Evolutionary conservation across 37 sponge, comb jelly and placozoan species (phyloP).

Genomic region (Hormiphora californensis): DNA sequence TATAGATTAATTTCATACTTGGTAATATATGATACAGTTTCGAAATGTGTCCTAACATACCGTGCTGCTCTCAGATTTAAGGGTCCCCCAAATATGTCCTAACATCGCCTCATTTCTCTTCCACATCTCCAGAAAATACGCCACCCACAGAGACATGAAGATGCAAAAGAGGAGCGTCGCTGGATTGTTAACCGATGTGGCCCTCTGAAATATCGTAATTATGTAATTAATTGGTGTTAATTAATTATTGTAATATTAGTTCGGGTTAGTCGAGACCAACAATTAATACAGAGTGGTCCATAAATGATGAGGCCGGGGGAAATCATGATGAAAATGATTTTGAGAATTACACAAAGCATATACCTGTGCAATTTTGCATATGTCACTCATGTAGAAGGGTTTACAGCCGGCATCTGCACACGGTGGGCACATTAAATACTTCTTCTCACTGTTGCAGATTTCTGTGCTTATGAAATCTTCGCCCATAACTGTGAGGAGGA

Average conservation of each 20-base stretch:
- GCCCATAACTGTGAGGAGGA: no score
- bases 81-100: constrained; percentile 8
- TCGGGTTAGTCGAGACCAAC: no score
- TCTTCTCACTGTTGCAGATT: neutral
- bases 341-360: no score
- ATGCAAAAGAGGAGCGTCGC: constrained; percentile 3
- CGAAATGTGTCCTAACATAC: no score
- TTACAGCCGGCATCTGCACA: neutral
- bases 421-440: neutral
- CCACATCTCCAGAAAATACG: constrained; percentile 15
- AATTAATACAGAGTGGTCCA: no score
- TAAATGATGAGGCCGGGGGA: no score
- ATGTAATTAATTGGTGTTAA: no score
- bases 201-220: no score
- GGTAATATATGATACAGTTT: no score
- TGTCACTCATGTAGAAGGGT: neutral
- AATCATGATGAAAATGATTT: no score
- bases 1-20: no score
- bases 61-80: neutral
- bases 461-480: constrained; percentile 16
- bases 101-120: neutral
- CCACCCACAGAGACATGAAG: constrained; percentile 25
- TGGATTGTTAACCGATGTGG: neutral
- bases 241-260: no score
- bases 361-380: neutral